Evolutionary conservation across 2,797 vertebrate species (phyloP).

Genomic region (Acanthiza pusilla): DNA sequence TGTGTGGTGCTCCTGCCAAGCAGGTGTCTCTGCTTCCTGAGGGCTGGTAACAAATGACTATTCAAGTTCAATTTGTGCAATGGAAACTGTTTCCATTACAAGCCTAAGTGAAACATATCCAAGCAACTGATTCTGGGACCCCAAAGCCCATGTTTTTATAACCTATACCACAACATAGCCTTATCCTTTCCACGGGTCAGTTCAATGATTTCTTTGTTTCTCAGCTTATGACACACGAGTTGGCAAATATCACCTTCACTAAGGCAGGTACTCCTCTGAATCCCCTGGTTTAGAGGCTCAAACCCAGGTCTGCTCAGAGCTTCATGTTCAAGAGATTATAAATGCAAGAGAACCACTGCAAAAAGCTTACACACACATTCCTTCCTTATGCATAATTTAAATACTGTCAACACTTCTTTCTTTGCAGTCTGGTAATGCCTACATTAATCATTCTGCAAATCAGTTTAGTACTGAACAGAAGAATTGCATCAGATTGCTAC

Average conservation of each 20-base stretch:
- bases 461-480: not conserved
- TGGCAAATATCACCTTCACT: not conserved
- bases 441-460: not conserved
- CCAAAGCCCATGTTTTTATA: not conserved
- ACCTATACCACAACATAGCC: not conserved
- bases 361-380: not conserved
- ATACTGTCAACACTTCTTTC: constrained; percentile 1
- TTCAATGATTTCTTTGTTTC: constrained; percentile 32
- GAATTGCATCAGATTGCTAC: not conserved
- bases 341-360: not conserved
- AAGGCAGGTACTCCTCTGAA: not conserved
- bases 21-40: constrained; percentile 7
- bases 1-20: not conserved
- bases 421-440: not conserved
- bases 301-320: not conserved
- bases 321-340: not conserved
- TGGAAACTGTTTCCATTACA: constrained; percentile 38
- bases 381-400: not conserved
- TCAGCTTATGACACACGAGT: not conserved
- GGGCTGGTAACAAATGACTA: not conserved
- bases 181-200: not conserved
- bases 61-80: not conserved
- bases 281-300: not conserved
- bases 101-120: not conserved
- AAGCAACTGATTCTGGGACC: not conserved